Evolutionary conservation across 2,113 vertebrate species (phyloP).

Genomic region (Eupsittula cactorum): DNA sequence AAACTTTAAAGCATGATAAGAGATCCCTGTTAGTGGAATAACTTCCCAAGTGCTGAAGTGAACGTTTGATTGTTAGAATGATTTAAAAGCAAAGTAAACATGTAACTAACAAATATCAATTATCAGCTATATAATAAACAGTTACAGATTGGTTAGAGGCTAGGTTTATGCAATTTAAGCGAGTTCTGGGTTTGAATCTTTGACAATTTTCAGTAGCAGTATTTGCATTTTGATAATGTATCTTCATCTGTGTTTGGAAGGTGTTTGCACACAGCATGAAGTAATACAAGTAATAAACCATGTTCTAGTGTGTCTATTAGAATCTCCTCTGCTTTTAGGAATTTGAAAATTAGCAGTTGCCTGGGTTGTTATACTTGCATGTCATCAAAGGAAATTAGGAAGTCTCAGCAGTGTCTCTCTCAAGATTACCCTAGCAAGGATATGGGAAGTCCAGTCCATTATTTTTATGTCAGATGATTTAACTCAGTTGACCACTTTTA

Average conservation of each 20-base stretch:
- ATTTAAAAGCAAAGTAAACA: not conserved
- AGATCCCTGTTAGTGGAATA: not conserved
- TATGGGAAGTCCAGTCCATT: not conserved
- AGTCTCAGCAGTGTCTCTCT: not conserved
- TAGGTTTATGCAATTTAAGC: not conserved
- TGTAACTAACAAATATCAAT: not conserved
- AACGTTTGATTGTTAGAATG: not conserved
- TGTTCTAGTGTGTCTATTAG: not conserved
- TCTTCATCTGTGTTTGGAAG: not conserved
- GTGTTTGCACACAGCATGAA: not conserved
- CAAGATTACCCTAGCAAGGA: not conserved
- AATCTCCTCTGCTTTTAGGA: not conserved
- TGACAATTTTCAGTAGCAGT: not conserved
- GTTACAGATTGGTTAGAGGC: not conserved
- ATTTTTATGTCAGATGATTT: not conserved
- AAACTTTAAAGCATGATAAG: not conserved
- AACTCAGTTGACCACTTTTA: not conserved
- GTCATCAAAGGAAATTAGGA: not conserved
- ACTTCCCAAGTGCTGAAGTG: not conserved
- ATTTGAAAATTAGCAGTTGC: not conserved
- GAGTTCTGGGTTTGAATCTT: not conserved
- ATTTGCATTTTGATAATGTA: not conserved
- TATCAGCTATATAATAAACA: not conserved
- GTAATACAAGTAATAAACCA: not conserved
- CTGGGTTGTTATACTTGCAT: not conserved